Evolutionary conservation across 2,113 vertebrate species (phyloP).

Genomic region (Pteruthius melanotis): DNA sequence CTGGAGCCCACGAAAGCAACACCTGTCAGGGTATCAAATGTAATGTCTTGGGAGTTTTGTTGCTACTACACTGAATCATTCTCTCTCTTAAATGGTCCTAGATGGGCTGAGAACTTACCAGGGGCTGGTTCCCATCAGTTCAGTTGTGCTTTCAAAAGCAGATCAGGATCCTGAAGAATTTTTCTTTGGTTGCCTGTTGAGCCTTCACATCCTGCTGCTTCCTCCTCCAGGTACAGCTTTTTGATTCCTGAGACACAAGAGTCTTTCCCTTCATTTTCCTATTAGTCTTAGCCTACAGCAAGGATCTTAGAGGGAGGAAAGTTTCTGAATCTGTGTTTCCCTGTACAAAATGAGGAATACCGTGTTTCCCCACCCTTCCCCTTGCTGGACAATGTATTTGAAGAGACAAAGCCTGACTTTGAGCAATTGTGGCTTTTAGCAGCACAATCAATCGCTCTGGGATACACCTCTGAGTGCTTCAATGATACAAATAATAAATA

Average conservation of each 20-base stretch:
- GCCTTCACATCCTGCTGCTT: background rate
- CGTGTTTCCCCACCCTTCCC: background rate
- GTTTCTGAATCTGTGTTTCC: background rate
- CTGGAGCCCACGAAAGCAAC: background rate
- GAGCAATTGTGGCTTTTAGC: background rate
- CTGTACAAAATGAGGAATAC: background rate
- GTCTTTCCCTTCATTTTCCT: background rate
- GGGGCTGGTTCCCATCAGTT: background rate
- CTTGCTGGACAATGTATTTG: background rate
- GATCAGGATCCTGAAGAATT: background rate
- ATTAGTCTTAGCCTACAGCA: background rate
- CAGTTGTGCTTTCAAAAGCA: background rate
- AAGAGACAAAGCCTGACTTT: background rate
- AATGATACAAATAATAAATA: background rate
- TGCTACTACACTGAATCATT: accelerated
- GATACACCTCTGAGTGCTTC: background rate
- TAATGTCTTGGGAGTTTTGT: background rate
- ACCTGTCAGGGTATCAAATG: background rate
- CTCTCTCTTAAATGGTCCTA: background rate
- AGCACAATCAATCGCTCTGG: background rate
- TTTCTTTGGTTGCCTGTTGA: background rate
- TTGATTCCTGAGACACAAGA: background rate
- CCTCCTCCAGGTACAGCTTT: background rate
- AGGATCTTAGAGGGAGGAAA: background rate
- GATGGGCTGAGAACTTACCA: background rate